phyloP scores from a whole-genome alignment of 1,140 invertebrate species.

The Lamellibrachia luymesi region DNA sequence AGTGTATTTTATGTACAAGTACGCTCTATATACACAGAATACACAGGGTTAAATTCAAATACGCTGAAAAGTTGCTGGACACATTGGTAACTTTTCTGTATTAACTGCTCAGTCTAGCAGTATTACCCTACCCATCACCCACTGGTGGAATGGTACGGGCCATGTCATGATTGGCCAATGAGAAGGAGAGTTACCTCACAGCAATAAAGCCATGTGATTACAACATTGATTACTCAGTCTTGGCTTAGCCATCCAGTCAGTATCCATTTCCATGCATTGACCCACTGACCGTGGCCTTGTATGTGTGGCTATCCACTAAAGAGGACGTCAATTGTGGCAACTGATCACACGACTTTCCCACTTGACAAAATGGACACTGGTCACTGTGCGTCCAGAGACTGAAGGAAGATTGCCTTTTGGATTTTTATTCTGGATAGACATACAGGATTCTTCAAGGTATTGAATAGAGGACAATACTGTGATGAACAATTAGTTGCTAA shows the following conservation, averaged over 20 bases:
- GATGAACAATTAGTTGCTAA: not conserved
- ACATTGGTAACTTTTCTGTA: not conserved
- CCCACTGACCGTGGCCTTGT: not conserved
- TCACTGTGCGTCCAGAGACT: too few relatives aligned
- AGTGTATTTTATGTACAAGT: too few relatives aligned
- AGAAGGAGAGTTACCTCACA: not conserved
- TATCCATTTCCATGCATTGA: not conserved
- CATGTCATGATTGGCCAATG: not conserved
- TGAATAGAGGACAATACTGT: not conserved
- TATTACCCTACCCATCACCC: not conserved
- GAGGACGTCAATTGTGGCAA: not conserved
- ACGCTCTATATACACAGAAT: too few relatives aligned
- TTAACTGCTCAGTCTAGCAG: not conserved
- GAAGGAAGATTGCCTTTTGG: too few relatives aligned
- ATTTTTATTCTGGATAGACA: not conserved
- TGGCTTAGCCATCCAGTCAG: not conserved
- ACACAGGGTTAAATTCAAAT: too few relatives aligned
- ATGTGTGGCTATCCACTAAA: not conserved
- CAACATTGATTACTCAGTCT: not conserved
- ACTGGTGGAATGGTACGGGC: not conserved
- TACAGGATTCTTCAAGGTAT: not conserved
- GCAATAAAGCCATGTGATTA: not conserved
- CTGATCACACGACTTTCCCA: not conserved
- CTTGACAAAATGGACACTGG: too few relatives aligned
- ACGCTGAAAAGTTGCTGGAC: too few relatives aligned